phyloP scores from a whole-genome alignment of 1,140 invertebrate genomes.

The Nebria ingens region DNA sequence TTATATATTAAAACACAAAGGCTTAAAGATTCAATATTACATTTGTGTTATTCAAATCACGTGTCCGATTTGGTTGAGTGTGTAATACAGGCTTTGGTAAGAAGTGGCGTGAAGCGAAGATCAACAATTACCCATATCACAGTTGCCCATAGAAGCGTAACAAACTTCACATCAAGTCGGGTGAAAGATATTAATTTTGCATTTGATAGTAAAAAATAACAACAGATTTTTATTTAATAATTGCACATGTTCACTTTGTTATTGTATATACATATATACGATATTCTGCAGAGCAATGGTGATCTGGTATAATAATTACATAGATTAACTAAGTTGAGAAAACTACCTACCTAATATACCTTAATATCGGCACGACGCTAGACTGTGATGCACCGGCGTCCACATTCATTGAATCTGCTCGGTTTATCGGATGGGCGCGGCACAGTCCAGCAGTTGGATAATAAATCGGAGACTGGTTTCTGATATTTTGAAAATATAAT shows the following conservation, averaged over 20 bases:
- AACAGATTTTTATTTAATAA: constrained; percentile 8
- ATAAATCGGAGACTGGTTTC: constrained; percentile 29
- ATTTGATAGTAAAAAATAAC: neutral
- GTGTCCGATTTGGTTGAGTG: neutral
- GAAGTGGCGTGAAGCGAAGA: neutral
- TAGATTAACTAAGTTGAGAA: constrained; percentile 29
- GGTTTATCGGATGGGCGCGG: neutral
- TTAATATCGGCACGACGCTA: constrained; percentile 23
- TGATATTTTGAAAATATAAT: constrained; percentile 32
- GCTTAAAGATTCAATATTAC: neutral
- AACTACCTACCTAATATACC: constrained; percentile 30
- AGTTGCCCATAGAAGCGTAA: constrained; percentile 5
- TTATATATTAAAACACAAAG: neutral
- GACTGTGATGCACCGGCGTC: constrained; percentile 17
- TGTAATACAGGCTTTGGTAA: neutral
- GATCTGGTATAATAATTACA: constrained; percentile 27
- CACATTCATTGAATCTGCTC: too few species aligned
- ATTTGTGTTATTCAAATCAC: neutral
- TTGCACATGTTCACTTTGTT: neutral
- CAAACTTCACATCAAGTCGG: neutral
- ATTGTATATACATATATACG: neutral
- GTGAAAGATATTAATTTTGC: constrained; percentile 8
- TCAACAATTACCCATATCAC: constrained; percentile 6
- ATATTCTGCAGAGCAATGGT: constrained; percentile 15
- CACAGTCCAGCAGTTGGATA: constrained; percentile 25